These are phyloP conservation scores for Trachops cirrhosus DNA, from an alignment of 2,797 vertebrate genomes.

Conservation along the genomic window DNA sequence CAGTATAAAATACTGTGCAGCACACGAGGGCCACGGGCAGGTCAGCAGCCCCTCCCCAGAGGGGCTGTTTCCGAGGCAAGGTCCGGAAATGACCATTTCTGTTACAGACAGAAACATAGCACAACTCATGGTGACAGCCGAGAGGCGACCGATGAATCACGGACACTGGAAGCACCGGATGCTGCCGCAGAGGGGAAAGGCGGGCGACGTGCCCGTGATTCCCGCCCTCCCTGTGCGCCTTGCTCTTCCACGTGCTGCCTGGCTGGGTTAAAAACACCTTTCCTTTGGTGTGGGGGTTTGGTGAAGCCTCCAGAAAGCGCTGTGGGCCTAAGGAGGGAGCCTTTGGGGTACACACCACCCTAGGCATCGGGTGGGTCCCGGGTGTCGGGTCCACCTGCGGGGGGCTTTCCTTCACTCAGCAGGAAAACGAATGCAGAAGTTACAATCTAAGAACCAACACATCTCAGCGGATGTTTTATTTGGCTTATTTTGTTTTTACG, in stretches of 20 bases:
- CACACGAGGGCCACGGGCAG: neutral
- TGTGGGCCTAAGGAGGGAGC: neutral
- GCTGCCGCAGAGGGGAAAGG: neutral
- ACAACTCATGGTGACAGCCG: conserved; percentile 18
- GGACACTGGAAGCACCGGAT: conserved; percentile 61
- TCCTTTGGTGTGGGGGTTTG: neutral
- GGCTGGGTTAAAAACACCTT: conserved; percentile 39
- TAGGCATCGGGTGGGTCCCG: neutral
- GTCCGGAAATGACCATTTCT: neutral
- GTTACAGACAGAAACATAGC: neutral
- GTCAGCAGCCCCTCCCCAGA: neutral
- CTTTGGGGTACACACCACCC: neutral
- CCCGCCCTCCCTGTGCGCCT: neutral
- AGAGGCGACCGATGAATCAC: conserved; percentile 44
- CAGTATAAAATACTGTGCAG: neutral
- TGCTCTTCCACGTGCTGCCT: conserved; percentile 16
- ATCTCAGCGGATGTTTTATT: conserved; percentile 39
- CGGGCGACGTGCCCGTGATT: neutral
- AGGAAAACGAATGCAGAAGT: neutral
- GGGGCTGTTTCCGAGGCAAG: neutral
- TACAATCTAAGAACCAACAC: neutral
- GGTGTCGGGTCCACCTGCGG: neutral
- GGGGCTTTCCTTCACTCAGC: neutral
- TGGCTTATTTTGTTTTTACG: neutral
- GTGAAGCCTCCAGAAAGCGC: neutral